These are phyloP conservation scores for Baryphthengus martii DNA, from an alignment of 2,113 vertebrate species.

Conservation along the genomic window DNA sequence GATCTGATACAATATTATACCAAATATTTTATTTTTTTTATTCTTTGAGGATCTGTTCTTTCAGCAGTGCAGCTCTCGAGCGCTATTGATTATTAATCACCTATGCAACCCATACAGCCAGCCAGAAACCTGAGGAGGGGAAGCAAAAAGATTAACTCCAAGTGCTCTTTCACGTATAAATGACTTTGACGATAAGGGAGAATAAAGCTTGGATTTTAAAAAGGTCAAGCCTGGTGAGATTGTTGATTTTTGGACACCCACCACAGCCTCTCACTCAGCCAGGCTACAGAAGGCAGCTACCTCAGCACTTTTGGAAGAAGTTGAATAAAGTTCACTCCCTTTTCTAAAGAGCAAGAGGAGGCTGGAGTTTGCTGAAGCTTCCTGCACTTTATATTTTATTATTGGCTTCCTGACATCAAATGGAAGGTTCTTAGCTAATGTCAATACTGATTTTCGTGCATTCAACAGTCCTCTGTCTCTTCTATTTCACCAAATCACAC, in stretches of 20 bases:
- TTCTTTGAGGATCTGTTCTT: background rate
- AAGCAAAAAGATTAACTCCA: background rate
- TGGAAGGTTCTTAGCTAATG: background rate
- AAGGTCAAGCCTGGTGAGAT: background rate
- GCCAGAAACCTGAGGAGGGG: background rate
- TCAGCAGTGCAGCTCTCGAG: background rate
- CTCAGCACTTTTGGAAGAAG: background rate
- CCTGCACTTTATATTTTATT: background rate
- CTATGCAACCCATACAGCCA: background rate
- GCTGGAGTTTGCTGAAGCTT: background rate
- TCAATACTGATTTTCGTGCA: background rate
- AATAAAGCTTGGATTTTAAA: background rate
- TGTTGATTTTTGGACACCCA: conserved; percentile 16
- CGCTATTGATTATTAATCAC: background rate
- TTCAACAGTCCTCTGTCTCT: background rate
- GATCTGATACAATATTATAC: background rate
- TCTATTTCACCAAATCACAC: background rate
- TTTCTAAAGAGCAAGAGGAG: conserved; percentile 18
- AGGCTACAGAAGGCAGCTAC: background rate
- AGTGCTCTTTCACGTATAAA: background rate
- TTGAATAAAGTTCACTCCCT: conserved; percentile 8
- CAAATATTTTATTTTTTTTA: background rate
- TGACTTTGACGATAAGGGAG: background rate
- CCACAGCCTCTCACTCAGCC: background rate
- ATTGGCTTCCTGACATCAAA: background rate